Evolutionary conservation across 2,113 vertebrate genomes (phyloP).

Genomic region (Chaetops frenatus): DNA sequence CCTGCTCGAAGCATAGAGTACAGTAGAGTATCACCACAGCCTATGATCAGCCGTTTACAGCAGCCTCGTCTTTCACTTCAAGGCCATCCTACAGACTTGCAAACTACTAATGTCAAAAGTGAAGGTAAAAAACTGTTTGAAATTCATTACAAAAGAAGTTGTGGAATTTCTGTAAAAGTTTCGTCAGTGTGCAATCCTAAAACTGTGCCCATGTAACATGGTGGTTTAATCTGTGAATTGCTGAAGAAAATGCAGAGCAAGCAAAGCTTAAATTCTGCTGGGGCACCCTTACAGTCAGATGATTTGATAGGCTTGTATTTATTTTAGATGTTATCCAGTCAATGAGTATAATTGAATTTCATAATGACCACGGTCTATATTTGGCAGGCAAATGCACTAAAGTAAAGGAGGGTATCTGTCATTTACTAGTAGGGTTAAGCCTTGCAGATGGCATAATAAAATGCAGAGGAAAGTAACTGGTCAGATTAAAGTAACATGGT

Average conservation of each 20-base stretch:
- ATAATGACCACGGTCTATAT: background rate
- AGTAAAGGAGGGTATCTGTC: background rate
- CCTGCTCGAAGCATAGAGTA: conserved; percentile 91
- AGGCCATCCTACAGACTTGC: conserved; percentile 86
- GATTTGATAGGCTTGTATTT: background rate
- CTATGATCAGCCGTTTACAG: conserved; percentile 92
- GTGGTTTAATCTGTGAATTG: background rate
- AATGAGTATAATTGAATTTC: background rate
- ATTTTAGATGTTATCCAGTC: background rate
- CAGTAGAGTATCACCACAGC: conserved; percentile 87
- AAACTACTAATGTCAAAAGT: conserved; percentile 89
- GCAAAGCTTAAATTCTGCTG: background rate
- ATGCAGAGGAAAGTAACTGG: background rate
- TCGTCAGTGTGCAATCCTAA: background rate
- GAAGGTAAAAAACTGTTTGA: conserved; percentile 79
- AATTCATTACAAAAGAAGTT: background rate
- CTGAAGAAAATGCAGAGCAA: background rate
- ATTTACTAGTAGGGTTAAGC: background rate
- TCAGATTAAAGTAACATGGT: background rate
- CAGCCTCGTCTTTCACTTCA: conserved; percentile 95
- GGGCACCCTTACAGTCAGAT: background rate
- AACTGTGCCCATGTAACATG: background rate
- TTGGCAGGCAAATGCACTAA: background rate
- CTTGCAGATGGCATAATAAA: background rate
- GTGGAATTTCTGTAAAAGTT: background rate